phyloP scores from a whole-genome alignment of 2,888 invertebrate species.

The Ditula angustiorana region DNA sequence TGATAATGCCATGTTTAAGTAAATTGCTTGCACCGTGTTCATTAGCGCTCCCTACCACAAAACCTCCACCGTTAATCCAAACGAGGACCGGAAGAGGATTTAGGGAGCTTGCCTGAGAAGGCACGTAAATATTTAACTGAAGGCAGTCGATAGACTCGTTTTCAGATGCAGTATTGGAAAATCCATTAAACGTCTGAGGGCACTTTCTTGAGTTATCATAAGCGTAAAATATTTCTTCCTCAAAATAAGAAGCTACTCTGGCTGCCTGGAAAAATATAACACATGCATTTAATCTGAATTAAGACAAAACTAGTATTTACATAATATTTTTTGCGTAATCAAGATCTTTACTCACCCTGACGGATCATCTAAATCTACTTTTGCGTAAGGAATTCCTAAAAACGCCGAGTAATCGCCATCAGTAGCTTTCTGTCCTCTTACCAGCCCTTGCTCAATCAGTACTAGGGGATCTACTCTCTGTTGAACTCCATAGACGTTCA shows the following conservation, averaged over 20 bases:
- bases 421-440: conserved; percentile 67
- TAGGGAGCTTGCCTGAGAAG: conserved; percentile 62
- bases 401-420: conserved; percentile 75
- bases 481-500: conserved; percentile 50
- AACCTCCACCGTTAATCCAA: conserved; percentile 77
- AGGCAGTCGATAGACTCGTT: conserved; percentile 85
- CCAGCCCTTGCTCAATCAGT: conserved; percentile 69
- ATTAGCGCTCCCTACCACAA: conserved; percentile 61
- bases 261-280: conserved; percentile 61
- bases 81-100: conserved; percentile 74
- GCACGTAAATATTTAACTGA: conserved; percentile 86
- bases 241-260: conserved; percentile 58
- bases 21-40: conserved; percentile 63
- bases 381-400: conserved; percentile 76
- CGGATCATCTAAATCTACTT: conserved; percentile 67
- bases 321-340: too few relatives aligned
- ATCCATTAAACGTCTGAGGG: conserved; percentile 55
- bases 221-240: conserved; percentile 67
- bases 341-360: conserved; percentile 58
- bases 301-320: too few relatives aligned
- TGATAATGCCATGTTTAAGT: conserved; percentile 68
- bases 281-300: conserved; percentile 20
- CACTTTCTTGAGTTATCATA: conserved; percentile 66
- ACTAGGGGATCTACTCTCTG: conserved; percentile 75
- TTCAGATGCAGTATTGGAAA: neutral